A percentile compares a stretch with the other conserved stretches of the same genome.
Evolutionary conservation across 1,140 invertebrate species (phyloP).

Genomic region (Zaprionus ornatus): DNA sequence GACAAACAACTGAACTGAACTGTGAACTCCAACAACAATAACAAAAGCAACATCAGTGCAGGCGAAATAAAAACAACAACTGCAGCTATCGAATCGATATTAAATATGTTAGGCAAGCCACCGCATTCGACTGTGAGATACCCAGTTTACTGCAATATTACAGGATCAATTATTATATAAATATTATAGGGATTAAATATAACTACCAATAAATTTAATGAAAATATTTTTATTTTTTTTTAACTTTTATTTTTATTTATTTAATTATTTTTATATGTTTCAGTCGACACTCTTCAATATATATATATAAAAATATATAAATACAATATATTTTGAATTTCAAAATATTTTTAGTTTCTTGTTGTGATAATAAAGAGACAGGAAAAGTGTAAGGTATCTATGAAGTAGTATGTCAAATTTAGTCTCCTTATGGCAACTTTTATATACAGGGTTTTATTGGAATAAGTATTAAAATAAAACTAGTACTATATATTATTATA

Average conservation of each 20-base stretch:
- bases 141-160: neutral
- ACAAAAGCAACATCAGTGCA: neutral
- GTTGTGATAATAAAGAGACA: neutral
- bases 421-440: neutral
- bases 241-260: too few species aligned
- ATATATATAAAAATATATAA: too few species aligned
- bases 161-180: too few species aligned
- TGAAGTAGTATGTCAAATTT: neutral
- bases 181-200: too few species aligned
- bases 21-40: constrained; percentile 11
- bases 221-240: too few species aligned
- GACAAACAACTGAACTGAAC: constrained; percentile 33
- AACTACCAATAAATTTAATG: too few species aligned
- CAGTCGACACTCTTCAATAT: too few species aligned
- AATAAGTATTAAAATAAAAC: too few species aligned
- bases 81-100: constrained; percentile 32
- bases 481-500: too few species aligned
- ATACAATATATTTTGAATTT: too few species aligned
- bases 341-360: neutral
- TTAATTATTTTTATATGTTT: too few species aligned
- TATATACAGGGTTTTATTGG: too few species aligned
- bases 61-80: neutral
- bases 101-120: neutral
- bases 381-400: neutral
- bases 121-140: neutral